Conservation (phyloP, 2,797 vertebrate genomes). For the Characodon lateralis region DNA sequence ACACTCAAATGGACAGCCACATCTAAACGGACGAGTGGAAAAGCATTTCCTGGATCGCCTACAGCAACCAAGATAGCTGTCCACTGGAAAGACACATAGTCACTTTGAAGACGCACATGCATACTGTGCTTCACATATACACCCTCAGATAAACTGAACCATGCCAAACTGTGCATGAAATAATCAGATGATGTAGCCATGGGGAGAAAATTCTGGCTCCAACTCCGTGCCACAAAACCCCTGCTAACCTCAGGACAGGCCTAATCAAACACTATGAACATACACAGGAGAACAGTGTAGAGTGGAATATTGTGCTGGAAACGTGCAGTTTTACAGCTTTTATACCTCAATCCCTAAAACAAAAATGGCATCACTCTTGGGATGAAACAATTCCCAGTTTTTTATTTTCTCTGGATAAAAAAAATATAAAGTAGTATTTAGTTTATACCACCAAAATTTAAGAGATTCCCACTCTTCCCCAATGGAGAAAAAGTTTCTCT, state of each 20-base stretch:
- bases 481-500: background rate
- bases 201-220: slow-evolving; percentile 40
- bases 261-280: slow-evolving; percentile 23
- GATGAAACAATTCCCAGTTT: background rate
- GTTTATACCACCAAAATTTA: too few species aligned
- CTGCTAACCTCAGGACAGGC: slow-evolving; percentile 37
- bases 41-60: slow-evolving; percentile 68
- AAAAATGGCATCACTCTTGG: background rate
- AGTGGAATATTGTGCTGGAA: background rate
- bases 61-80: slow-evolving; percentile 56
- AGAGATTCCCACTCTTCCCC: background rate
- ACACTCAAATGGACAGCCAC: slow-evolving; percentile 34
- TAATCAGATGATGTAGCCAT: slow-evolving; percentile 60
- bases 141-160: slow-evolving; percentile 49
- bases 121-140: slow-evolving; percentile 21
- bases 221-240: slow-evolving; percentile 32
- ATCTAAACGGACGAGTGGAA: slow-evolving; percentile 61
- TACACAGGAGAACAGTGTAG: background rate
- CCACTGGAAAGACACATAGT: slow-evolving; percentile 43
- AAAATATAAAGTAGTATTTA: background rate
- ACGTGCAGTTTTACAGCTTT: background rate
- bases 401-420: background rate
- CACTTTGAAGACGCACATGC: slow-evolving; percentile 30
- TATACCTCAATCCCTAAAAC: background rate
- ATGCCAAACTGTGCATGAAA: slow-evolving; percentile 46